A percentile compares a stretch with the other conserved stretches of the same genome.
These are phyloP conservation scores for Buphagus erythrorhynchus DNA, from an alignment of 2,797 vertebrate genomes.

Conservation along the genomic window DNA sequence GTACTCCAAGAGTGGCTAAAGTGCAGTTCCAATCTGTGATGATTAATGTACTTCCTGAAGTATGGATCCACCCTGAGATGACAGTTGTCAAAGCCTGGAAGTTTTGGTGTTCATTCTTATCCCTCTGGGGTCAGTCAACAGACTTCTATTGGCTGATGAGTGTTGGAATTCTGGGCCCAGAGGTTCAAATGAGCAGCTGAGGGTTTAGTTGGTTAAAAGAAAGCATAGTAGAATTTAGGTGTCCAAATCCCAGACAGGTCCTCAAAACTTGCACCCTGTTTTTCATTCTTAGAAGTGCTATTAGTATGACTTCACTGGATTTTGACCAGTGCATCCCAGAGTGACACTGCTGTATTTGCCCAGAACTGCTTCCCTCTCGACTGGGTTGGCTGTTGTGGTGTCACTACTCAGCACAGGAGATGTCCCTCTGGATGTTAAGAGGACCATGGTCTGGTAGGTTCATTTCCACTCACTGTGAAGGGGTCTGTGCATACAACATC, in stretches of 20 bases:
- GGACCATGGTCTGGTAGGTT: not conserved
- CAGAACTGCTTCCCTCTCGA: not conserved
- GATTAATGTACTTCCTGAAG: not conserved
- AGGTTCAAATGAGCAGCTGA: not conserved
- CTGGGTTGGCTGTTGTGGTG: not conserved
- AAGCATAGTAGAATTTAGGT: not conserved
- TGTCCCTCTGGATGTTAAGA: not conserved
- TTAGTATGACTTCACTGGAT: not conserved
- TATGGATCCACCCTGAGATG: not conserved
- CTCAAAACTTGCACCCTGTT: not conserved
- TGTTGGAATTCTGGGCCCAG: not conserved
- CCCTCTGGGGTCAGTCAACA: not conserved
- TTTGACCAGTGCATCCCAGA: not conserved
- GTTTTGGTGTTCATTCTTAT: not conserved
- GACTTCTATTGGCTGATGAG: accelerated
- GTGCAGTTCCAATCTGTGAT: not conserved
- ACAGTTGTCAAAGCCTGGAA: not conserved
- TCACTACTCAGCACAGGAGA: not conserved
- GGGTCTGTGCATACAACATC: not conserved
- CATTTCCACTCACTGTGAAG: not conserved
- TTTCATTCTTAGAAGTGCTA: not conserved
- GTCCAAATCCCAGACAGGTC: not conserved
- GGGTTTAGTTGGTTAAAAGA: not conserved
- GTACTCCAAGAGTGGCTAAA: not conserved
- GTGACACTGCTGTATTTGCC: not conserved